Evolutionary conservation across 2,888 invertebrate genomes (phyloP), one percentile per base, ranked within the genome.

Genomic region (Netelia inedita): DNA sequence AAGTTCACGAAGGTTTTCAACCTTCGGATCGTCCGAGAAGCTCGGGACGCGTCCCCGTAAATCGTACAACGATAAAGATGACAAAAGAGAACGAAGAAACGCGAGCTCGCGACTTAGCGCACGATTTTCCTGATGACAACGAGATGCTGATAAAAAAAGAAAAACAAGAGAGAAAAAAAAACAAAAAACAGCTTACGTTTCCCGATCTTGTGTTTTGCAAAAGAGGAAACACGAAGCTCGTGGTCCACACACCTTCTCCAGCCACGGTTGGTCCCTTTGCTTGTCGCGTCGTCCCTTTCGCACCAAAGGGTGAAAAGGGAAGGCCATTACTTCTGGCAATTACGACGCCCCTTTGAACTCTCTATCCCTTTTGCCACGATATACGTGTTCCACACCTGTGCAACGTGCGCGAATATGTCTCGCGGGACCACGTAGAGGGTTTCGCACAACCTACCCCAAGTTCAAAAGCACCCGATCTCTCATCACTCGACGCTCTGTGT

Each of bases 291-390:
- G 23, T 43, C 16, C 28, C 16, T 35, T 14, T 23, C 5, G 6
- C 6, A 23, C 23, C 79, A 83, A 87, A 86, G 88, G 79, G 72
- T 84, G 84, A 87, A 88, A 86, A 75, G 81, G 86, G 80, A 82
- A 85, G 79, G 75, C 87, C 85, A 88, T 89, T 88, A 89, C 88
- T 87, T 88, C 85, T 78, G 86, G 87, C 88, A 90, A 90, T 91
- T 89, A 91, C 88, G 87, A 86, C 87, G 81, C 87, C 83, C 28
- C 89, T 91, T 89, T 89, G 89, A 89, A 79, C 85, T 88, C 43
- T 61, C 28, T 28, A 28, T 35, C 61, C 74, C 59, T 21, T 46
- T 41, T 76, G 82, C 86, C 83, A 55, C 65, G 63, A 72, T 46
- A 66, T 57, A 76, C 57, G 57, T 76, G 55, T 63, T 2, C 28